Percentiles rank a stretch among this genome's conserved stretches.
phyloP scores from a whole-genome alignment of 1,140 invertebrate genomes.

The Ips nitidus region DNA sequence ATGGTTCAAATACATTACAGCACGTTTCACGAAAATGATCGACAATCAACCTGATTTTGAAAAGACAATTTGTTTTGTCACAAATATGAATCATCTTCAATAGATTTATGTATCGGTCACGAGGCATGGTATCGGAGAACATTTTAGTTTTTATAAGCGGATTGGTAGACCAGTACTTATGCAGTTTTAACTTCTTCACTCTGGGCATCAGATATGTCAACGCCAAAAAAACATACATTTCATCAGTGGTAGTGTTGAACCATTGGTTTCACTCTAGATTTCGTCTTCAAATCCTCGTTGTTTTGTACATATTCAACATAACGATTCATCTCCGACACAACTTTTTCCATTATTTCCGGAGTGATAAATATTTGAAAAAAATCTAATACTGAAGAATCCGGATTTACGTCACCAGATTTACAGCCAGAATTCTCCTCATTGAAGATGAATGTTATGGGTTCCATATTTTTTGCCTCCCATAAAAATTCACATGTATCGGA shows the following conservation, averaged over 20 bases:
- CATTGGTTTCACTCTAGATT: neutral
- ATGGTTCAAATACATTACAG: conserved; percentile 31
- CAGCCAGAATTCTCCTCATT: too few relatives aligned
- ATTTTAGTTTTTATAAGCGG: neutral
- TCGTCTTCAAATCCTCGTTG: too few relatives aligned
- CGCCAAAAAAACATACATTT: conserved; percentile 1
- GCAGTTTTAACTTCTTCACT: neutral
- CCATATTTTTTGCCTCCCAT: too few relatives aligned
- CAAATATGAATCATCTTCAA: neutral
- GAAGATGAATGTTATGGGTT: too few relatives aligned
- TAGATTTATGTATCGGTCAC: neutral
- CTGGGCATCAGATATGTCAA: neutral
- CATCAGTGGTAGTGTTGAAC: neutral
- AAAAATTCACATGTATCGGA: too few relatives aligned
- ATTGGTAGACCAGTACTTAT: conserved; percentile 1
- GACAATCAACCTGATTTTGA: neutral
- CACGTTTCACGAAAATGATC: conserved; percentile 3
- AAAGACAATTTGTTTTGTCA: neutral
- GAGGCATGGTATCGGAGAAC: conserved; percentile 5
- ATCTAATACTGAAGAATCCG: too few relatives aligned
- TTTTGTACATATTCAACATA: too few relatives aligned
- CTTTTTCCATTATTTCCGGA: neutral
- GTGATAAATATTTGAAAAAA: too few relatives aligned
- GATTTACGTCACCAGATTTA: too few relatives aligned
- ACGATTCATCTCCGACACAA: neutral